Conservation (phyloP, 1,140 invertebrate genomes). For the Meloidogyne exigua region DNA sequence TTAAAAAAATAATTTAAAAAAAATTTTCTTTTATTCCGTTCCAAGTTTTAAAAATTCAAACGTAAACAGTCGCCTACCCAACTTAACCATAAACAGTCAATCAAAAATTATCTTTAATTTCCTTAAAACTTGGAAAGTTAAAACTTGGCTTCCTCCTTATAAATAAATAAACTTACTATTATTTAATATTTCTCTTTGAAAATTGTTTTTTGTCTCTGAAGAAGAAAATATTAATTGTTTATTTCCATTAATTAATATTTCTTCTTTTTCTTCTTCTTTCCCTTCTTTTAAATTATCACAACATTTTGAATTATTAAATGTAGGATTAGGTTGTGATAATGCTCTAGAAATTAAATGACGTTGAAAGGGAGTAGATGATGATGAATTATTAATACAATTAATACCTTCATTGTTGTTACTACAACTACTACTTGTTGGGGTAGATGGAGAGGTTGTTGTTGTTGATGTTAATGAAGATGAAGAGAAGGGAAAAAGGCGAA, state of each 20-base stretch:
- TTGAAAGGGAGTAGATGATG: background rate
- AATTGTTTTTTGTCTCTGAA: background rate
- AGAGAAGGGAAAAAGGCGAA: background rate
- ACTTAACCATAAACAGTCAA: no score
- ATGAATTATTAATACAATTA: no score
- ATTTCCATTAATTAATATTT: background rate
- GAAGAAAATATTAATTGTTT: background rate
- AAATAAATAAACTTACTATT: no score
- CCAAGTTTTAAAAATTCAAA: no score
- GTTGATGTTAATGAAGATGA: background rate
- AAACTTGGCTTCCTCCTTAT: no score
- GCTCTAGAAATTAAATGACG: conserved; percentile 4
- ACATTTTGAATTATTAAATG: background rate
- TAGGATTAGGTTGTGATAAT: conserved; percentile 1
- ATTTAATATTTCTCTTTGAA: background rate
- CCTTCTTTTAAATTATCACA: background rate
- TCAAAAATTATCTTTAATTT: no score
- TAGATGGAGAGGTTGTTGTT: background rate
- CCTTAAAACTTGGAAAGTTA: no score
- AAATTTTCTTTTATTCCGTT: no score
- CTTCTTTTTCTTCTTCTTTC: background rate
- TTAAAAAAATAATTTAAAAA: no score
- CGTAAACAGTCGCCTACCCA: no score
- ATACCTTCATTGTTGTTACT: no score
- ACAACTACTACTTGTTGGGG: background rate